These are phyloP conservation scores for Alfaro cultratus DNA, from an alignment of 2,797 vertebrate species.

Conservation along the genomic window DNA sequence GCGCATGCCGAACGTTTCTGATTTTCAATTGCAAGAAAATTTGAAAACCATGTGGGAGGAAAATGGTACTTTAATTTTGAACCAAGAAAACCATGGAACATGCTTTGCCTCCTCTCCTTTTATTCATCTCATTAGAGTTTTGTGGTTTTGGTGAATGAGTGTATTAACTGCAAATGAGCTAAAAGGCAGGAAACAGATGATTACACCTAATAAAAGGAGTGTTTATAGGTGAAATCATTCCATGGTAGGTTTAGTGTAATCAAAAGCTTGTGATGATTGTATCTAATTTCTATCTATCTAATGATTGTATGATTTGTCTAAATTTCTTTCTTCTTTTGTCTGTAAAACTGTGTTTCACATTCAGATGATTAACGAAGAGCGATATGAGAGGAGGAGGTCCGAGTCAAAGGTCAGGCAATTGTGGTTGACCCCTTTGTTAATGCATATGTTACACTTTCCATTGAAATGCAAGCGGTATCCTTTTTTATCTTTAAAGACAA, in stretches of 20 bases:
- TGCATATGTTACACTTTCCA: slow-evolving; percentile 37
- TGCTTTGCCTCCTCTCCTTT: slow-evolving; percentile 26
- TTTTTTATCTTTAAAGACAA: neutral
- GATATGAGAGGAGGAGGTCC: slow-evolving; percentile 14
- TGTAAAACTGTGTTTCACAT: slow-evolving; percentile 26
- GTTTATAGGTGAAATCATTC: slow-evolving; percentile 25
- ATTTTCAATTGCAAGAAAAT: neutral
- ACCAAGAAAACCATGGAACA: slow-evolving; percentile 41
- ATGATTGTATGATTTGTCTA: neutral
- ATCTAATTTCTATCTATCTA: no score
- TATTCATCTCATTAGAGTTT: slow-evolving; percentile 21
- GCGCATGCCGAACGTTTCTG: neutral
- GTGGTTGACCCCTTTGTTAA: slow-evolving; percentile 31
- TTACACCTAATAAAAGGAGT: neutral
- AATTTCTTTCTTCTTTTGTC: slow-evolving; percentile 27
- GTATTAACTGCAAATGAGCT: slow-evolving; percentile 43
- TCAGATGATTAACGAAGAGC: slow-evolving; percentile 18
- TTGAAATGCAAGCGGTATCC: neutral
- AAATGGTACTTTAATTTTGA: slow-evolving; percentile 35
- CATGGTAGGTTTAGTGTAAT: neutral
- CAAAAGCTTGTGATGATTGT: neutral
- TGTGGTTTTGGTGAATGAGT: slow-evolving; percentile 41
- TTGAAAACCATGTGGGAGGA: slow-evolving; percentile 6
- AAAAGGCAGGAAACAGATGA: slow-evolving; percentile 22
- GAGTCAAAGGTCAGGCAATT: slow-evolving; percentile 57